Percentiles rank a stretch among this genome's conserved stretches.
phyloP scores from a whole-genome alignment of 1,140 invertebrate genomes.

The Eulimnadia texana region DNA sequence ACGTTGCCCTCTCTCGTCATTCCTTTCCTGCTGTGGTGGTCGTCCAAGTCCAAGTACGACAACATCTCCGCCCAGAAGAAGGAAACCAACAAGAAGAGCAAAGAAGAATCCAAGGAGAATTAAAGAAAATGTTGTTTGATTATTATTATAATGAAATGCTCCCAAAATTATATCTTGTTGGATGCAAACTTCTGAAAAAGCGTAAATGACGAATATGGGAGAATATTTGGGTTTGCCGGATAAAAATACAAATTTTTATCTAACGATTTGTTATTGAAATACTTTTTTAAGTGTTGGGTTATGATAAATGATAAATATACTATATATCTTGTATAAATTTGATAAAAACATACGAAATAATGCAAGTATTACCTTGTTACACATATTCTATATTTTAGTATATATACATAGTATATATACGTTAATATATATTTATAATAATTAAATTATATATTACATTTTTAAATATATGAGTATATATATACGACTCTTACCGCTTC shows the following conservation, averaged over 20 bases:
- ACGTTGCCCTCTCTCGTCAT: conserved; percentile 85
- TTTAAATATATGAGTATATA: too few relatives aligned
- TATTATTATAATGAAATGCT: too few relatives aligned
- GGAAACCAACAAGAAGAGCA: conserved; percentile 24
- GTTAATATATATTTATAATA: too few relatives aligned
- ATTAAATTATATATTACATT: too few relatives aligned
- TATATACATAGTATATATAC: too few relatives aligned
- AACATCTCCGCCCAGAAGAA: conserved; percentile 51
- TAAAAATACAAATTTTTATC: not conserved
- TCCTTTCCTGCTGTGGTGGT: conserved; percentile 85
- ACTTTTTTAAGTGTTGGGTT: conserved; percentile 26
- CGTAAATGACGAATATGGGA: not conserved
- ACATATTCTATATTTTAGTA: too few relatives aligned
- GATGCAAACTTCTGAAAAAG: not conserved
- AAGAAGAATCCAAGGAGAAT: conserved; percentile 36
- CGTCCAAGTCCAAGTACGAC: conserved; percentile 90
- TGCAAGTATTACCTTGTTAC: too few relatives aligned
- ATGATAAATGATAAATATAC: conserved; percentile 25
- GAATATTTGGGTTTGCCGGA: not conserved
- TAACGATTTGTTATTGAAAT: conserved; percentile 12
- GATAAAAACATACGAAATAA: too few relatives aligned
- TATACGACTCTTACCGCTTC: too few relatives aligned
- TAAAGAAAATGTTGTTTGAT: too few relatives aligned
- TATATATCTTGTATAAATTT: too few relatives aligned
- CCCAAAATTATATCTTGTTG: too few relatives aligned